Evolutionary conservation across 2,797 vertebrate species (phyloP), one percentile per base, ranked within the genome.

Genomic region (Scarus forsteni): DNA sequence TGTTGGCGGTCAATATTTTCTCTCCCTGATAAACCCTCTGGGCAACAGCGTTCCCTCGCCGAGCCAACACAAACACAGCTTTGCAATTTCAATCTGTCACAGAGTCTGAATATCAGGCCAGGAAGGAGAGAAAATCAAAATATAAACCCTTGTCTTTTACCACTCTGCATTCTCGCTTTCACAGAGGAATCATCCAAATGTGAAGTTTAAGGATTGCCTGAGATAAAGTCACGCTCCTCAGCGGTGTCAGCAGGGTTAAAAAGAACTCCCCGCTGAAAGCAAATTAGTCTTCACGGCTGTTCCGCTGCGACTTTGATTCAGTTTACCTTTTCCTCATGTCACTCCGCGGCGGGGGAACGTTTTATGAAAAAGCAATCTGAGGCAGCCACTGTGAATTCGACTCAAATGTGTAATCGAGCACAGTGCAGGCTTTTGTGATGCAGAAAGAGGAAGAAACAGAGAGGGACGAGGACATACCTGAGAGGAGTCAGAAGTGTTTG

Each of bases 1-100:
- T 80, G 77, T 79, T 86, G 77, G 70, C 48, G 69, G 85, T 90
- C 88, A 92, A 89, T 89, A 87, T 88, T 83, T 83, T 69, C 80
- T 77, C 79, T 83, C 61, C 60, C 73, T 73, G 87, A 87, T 88
- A 84, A 88, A 87, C 72, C 80, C 76, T 84, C 80, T 76, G 87
- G 86, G 83, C 85, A 83, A 65, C 34, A 75, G 56, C 55, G 56
- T 27, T 40, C 42, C 74, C 48, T 51, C 45, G 2, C 57, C 69
- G 19, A 57, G 83, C 89, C 87, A 89, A 88, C 73, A 79, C 84
- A 87, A 87, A 85, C 85, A 89, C 78, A 80, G 72, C 68, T 85
- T 77, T 74, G 83, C 74, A 55, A 63, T 79, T 85, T 85, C 76
- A 86, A 76, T 83, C 78, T 87, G 87, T 81, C 84, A 72, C 73